These are phyloP conservation scores for Lamellibrachia luymesi DNA, from an alignment of 1,140 invertebrate genomes.

Conservation along the genomic window DNA sequence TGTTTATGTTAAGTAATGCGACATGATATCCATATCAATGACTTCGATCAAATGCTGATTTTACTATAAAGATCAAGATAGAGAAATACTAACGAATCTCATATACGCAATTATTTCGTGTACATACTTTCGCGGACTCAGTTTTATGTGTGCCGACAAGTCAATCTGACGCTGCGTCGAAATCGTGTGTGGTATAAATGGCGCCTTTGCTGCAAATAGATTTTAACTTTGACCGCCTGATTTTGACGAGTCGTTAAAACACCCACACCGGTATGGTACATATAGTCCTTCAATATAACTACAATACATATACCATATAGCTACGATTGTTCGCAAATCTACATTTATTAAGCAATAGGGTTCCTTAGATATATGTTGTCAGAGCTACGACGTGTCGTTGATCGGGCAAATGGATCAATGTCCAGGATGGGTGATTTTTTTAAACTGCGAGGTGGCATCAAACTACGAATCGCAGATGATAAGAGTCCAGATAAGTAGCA, in stretches of 20 bases:
- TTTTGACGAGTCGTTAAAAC: neutral
- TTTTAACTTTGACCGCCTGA: neutral
- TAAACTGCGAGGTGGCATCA: too few relatives aligned
- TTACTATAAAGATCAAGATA: neutral
- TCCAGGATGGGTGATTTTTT: too few relatives aligned
- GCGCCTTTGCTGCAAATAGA: neutral
- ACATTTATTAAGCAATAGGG: too few relatives aligned
- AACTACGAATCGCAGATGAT: too few relatives aligned
- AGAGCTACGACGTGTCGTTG: too few relatives aligned
- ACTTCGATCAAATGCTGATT: too few relatives aligned
- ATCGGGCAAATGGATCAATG: too few relatives aligned
- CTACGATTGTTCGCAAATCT: neutral
- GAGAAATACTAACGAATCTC: neutral
- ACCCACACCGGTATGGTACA: neutral
- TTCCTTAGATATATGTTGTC: too few relatives aligned
- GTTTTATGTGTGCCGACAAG: neutral
- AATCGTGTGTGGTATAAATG: neutral
- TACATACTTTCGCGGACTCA: neutral
- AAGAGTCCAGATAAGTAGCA: too few relatives aligned
- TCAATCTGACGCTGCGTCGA: neutral
- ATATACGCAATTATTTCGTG: neutral
- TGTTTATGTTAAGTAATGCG: too few relatives aligned
- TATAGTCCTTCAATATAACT: neutral
- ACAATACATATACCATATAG: neutral
- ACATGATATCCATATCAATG: too few relatives aligned